phyloP scores from a whole-genome alignment of 2,113 vertebrate genomes.

The Grammomys surdaster region DNA sequence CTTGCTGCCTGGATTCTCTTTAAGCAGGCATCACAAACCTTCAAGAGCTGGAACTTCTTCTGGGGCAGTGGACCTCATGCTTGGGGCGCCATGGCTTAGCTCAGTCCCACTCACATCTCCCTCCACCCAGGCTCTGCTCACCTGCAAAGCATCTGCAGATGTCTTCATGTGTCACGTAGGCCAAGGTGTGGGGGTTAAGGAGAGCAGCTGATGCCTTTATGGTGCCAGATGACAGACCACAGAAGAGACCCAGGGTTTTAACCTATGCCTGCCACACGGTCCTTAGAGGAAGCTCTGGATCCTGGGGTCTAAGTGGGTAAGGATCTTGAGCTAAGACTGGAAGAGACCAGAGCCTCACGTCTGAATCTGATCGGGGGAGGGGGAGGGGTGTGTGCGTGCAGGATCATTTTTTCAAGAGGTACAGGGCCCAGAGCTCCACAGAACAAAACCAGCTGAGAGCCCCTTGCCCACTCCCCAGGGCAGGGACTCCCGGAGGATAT shows the following conservation, averaged over 20 bases:
- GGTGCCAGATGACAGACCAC: conserved; percentile 27
- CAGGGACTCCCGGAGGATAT: conserved; percentile 92
- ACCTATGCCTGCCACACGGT: not conserved
- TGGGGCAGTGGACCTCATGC: not conserved
- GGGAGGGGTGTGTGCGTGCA: not conserved
- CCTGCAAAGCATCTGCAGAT: conserved; percentile 98
- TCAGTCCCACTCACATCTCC: not conserved
- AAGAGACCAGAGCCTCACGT: not conserved
- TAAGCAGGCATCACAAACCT: conserved; percentile 24
- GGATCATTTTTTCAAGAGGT: not conserved
- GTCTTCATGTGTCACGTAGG: conserved; percentile 97
- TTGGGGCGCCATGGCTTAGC: not conserved
- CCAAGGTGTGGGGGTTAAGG: conserved; percentile 95
- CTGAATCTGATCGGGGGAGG: not conserved
- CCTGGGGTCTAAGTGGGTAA: not conserved
- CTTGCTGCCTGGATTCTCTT: conserved; percentile 33
- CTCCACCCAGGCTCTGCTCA: conserved; percentile 82
- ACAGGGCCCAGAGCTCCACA: not conserved
- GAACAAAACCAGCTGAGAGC: conserved; percentile 45
- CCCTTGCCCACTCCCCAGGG: conserved; percentile 45
- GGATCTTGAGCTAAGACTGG: conserved; percentile 7
- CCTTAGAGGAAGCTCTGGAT: conserved; percentile 5
- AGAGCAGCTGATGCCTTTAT: conserved; percentile 64
- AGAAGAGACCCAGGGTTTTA: conserved; percentile 19
- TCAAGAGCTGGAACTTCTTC: conserved; percentile 15